Evolutionary conservation across 2,888 invertebrate species (phyloP).

Genomic region (Pyrrhopygopsis socrates): DNA sequence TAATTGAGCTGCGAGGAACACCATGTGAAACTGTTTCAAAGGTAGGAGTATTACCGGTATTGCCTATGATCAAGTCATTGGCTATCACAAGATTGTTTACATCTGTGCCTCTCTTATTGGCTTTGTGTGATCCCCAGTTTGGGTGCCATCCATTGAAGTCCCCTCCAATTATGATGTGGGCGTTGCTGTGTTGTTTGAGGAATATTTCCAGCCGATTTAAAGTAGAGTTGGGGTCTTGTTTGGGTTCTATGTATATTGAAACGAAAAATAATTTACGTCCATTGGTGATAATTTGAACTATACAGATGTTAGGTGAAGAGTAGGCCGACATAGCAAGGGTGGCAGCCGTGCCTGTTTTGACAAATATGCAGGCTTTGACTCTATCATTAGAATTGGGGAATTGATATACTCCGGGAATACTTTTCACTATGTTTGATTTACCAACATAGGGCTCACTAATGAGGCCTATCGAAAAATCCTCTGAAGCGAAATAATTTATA

Average conservation of each 20-base stretch:
- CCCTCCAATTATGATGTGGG: slow-evolving; percentile 65
- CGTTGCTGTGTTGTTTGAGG: background rate
- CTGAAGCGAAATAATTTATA: background rate
- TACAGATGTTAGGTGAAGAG: slow-evolving; percentile 43
- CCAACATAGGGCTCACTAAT: slow-evolving; percentile 62
- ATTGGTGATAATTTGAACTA: background rate
- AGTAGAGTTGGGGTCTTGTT: slow-evolving; percentile 8
- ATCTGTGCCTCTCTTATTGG: slow-evolving; percentile 26
- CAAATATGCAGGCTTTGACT: background rate
- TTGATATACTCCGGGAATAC: slow-evolving; percentile 21
- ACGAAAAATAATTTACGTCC: background rate
- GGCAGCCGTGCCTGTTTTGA: background rate
- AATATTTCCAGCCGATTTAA: background rate
- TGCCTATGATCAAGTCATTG: slow-evolving; percentile 58
- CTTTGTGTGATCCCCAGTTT: slow-evolving; percentile 63
- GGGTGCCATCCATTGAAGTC: slow-evolving; percentile 83
- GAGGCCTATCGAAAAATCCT: slow-evolving; percentile 32
- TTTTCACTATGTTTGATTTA: background rate
- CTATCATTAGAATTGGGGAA: background rate
- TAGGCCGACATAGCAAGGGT: slow-evolving; percentile 37
- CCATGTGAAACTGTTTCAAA: slow-evolving; percentile 55
- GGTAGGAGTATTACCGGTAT: slow-evolving; percentile 48
- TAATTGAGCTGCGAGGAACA: slow-evolving; percentile 21
- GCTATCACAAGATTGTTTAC: slow-evolving; percentile 16
- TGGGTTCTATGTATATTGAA: slow-evolving; percentile 35